phyloP scores from a whole-genome alignment of 2,888 invertebrate species.

The Priocnemis perturbator region DNA sequence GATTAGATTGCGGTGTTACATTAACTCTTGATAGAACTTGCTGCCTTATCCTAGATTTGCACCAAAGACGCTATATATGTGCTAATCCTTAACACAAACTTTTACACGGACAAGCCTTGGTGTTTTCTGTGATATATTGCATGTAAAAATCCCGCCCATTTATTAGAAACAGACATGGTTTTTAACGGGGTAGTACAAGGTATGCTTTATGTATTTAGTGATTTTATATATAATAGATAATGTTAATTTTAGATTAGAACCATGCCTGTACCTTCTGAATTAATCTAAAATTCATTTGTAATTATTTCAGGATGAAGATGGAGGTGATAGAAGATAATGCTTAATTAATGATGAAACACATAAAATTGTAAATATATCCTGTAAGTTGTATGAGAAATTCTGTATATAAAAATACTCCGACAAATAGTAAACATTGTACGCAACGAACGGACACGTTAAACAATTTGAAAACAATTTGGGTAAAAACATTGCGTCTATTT shows the following conservation, averaged over 20 bases:
- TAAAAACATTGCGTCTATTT: neutral
- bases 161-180: neutral
- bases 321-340: conserved; percentile 47
- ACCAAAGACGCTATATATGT: conserved; percentile 61
- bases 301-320: conserved; percentile 55
- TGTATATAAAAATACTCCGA: conserved; percentile 6
- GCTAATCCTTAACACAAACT: conserved; percentile 36
- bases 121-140: conserved; percentile 7
- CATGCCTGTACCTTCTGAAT: neutral
- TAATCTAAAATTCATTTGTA: neutral
- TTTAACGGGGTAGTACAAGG: no score
- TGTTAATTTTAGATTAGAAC: neutral
- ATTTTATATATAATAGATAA: neutral
- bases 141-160: neutral
- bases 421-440: conserved; percentile 11
- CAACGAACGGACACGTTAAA: neutral
- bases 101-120: neutral
- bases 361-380: conserved; percentile 27
- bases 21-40: neutral
- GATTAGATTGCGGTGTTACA: no score
- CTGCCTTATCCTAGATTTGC: conserved; percentile 51
- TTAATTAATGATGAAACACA: conserved; percentile 11
- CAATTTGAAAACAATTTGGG: neutral
- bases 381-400: neutral
- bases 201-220: no score